Conservation (phyloP, 2,888 invertebrate genomes). For the Linnaemya vulpina region DNA sequence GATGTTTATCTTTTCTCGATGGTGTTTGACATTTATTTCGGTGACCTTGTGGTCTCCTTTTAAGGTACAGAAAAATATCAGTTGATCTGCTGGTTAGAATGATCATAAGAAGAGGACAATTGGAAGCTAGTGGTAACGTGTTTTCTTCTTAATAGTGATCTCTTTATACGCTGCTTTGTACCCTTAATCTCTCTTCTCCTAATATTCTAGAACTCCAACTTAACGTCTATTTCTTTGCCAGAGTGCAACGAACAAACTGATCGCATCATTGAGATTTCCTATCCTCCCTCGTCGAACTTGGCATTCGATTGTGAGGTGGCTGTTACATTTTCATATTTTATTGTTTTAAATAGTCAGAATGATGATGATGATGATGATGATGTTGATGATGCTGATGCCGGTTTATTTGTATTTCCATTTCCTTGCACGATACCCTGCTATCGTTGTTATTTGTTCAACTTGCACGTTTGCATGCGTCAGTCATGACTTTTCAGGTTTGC, state of each 20-base stretch:
- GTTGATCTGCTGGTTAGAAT: no score
- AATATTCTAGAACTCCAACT: no score
- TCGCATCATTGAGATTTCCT: not conserved
- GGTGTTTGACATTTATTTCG: no score
- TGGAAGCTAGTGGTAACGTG: no score
- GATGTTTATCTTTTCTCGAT: no score
- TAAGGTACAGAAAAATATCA: no score
- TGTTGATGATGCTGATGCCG: not conserved
- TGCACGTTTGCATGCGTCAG: slow-evolving; percentile 16
- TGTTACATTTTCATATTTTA: slow-evolving; percentile 37
- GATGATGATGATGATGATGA: not conserved
- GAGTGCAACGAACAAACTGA: not conserved
- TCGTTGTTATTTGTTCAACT: slow-evolving; percentile 6
- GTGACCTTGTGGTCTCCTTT: no score
- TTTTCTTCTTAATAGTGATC: no score
- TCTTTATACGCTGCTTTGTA: no score
- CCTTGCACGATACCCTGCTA: slow-evolving; percentile 8
- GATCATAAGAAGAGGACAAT: no score
- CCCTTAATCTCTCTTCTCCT: no score
- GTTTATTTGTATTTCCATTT: slow-evolving; percentile 41
- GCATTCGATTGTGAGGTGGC: slow-evolving; percentile 16
- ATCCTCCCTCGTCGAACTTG: slow-evolving; percentile 1
- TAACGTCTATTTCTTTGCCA: not conserved
- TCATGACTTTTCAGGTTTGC: slow-evolving; percentile 41
- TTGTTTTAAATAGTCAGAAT: slow-evolving; percentile 32